phyloP scores from a whole-genome alignment of 2,888 invertebrate genomes.

The Saturnia pavonia region DNA sequence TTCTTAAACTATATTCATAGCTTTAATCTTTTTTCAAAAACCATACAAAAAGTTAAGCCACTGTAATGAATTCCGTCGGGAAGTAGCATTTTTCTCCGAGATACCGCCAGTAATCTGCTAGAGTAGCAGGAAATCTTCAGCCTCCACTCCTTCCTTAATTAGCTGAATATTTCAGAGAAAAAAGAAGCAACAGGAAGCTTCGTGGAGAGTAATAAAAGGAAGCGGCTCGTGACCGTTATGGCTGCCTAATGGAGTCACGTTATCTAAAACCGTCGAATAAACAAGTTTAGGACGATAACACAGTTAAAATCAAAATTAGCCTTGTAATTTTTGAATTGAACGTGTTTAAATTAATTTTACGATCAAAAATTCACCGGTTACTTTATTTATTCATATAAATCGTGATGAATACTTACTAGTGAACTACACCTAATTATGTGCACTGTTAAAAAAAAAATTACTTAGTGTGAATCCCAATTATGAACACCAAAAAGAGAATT shows the following conservation, averaged over 20 bases:
- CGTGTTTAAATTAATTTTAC: slow-evolving; percentile 26
- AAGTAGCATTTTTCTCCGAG: slow-evolving; percentile 66
- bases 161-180: slow-evolving; percentile 74
- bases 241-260: slow-evolving; percentile 60
- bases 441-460: slow-evolving; percentile 6
- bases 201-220: slow-evolving; percentile 67
- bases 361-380: slow-evolving; percentile 13
- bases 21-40: slow-evolving; percentile 40
- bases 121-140: slow-evolving; percentile 75
- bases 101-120: slow-evolving; percentile 71
- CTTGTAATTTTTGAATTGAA: slow-evolving; percentile 29
- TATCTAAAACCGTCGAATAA: slow-evolving; percentile 53
- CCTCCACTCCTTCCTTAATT: slow-evolving; percentile 76
- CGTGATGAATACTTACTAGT: background rate
- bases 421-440: background rate
- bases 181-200: slow-evolving; percentile 68
- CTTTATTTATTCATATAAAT: background rate
- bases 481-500: slow-evolving; percentile 58
- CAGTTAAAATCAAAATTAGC: slow-evolving; percentile 31
- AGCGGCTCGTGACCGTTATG: slow-evolving; percentile 63
- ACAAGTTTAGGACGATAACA: slow-evolving; percentile 49
- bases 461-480: slow-evolving; percentile 25
- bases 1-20: slow-evolving; percentile 32
- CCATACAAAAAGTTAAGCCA: slow-evolving; percentile 54
- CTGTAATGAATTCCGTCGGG: slow-evolving; percentile 57